These are phyloP conservation scores for Oriolus oriolus DNA, from an alignment of 2,113 vertebrate genomes.

Conservation along the genomic window DNA sequence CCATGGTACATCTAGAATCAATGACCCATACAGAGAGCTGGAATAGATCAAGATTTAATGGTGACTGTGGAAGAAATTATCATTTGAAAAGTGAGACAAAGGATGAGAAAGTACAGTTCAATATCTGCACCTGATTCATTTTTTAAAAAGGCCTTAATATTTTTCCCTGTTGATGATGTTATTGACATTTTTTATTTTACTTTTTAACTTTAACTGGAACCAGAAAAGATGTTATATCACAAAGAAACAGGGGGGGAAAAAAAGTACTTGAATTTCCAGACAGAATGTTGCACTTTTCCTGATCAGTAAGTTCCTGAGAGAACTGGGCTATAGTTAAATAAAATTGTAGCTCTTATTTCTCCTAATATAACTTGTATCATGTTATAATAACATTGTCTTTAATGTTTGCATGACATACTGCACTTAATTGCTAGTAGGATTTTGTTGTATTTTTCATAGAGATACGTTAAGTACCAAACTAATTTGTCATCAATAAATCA, in stretches of 20 bases:
- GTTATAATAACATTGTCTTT: background rate
- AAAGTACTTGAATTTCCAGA: background rate
- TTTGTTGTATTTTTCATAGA: background rate
- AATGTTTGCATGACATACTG: background rate
- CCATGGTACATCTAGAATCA: constrained; percentile 79
- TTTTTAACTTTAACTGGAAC: background rate
- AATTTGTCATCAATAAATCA: background rate
- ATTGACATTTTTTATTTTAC: background rate
- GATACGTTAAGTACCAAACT: background rate
- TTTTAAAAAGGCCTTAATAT: background rate
- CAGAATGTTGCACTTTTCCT: background rate
- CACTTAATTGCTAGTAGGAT: background rate
- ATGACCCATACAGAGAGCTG: constrained; percentile 77
- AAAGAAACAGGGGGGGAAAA: background rate
- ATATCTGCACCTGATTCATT: constrained; percentile 43
- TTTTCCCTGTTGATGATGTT: background rate
- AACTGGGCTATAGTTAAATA: background rate
- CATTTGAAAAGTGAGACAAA: constrained; percentile 72
- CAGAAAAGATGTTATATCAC: background rate
- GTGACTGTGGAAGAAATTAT: constrained; percentile 73
- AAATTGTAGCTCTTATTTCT: background rate
- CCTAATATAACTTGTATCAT: background rate
- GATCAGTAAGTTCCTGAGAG: background rate
- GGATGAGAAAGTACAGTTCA: constrained; percentile 68
- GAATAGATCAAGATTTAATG: constrained; percentile 82